A percentile compares a stretch with the other conserved stretches of the same genome.
phyloP scores from a whole-genome alignment of 2,888 invertebrate species.

The Drosophila cognata region DNA sequence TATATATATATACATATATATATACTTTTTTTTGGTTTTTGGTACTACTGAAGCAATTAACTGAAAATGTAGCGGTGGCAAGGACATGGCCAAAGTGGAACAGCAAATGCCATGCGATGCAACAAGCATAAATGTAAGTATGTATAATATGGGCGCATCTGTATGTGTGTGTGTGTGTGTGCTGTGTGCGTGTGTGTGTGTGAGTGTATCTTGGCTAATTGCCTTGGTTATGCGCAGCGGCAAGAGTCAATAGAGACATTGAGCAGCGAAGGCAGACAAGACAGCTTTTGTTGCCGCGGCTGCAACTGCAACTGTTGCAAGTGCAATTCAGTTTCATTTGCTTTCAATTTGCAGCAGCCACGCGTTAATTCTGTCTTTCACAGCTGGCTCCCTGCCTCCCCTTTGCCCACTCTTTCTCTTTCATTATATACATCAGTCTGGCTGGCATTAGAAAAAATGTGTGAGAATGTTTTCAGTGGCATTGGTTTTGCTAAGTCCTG shows the following conservation, averaged over 20 bases:
- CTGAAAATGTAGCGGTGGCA: conserved; percentile 75
- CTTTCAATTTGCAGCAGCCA: conserved; percentile 68
- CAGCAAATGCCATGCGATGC: conserved; percentile 74
- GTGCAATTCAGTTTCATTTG: conserved; percentile 68
- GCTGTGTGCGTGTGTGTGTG: conserved; percentile 11
- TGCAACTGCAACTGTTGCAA: conserved; percentile 29
- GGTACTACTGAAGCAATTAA: conserved; percentile 72
- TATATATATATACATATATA: background rate
- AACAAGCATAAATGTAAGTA: conserved; percentile 78
- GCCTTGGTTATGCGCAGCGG: conserved; percentile 56
- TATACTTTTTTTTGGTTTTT: conserved; percentile 35
- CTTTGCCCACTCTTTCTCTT: background rate
- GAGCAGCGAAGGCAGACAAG: conserved; percentile 10
- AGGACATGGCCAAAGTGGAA: conserved; percentile 78
- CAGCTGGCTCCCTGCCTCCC: conserved; percentile 6
- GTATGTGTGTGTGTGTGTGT: background rate
- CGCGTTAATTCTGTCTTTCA: conserved; percentile 53
- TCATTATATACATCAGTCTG: conserved; percentile 7
- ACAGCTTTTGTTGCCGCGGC: conserved; percentile 24
- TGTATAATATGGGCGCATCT: conserved; percentile 8
- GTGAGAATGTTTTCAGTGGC: conserved; percentile 15
- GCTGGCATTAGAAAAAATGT: conserved; percentile 6
- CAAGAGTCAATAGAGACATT: conserved; percentile 53
- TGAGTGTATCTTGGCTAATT: conserved; percentile 62
- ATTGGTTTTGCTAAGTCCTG: conserved; percentile 35